Evolutionary conservation across 1,140 invertebrate genomes (phyloP).

Genomic region (Lordiphosa stackelbergi): DNA sequence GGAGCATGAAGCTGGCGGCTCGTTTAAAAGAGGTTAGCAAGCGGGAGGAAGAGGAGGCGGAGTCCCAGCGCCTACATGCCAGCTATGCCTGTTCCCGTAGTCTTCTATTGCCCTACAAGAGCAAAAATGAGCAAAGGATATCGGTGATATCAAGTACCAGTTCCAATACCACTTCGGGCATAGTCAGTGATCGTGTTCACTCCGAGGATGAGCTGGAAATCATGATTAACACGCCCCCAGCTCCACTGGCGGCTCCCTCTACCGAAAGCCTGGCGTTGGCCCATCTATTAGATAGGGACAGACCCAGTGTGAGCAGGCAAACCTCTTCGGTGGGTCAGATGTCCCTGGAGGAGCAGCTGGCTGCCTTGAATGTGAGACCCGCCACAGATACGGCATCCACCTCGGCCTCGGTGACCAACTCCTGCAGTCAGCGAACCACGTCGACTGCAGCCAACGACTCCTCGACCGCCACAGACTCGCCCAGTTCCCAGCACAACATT

Average conservation of each 20-base stretch:
- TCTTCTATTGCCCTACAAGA: constrained; percentile 81
- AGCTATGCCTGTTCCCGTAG: constrained; percentile 84
- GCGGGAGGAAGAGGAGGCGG: constrained; percentile 82
- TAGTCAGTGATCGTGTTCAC: constrained; percentile 95
- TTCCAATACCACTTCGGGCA: constrained; percentile 96
- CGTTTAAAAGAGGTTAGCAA: constrained; percentile 86
- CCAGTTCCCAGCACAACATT: constrained; percentile 74
- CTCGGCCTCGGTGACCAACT: constrained; percentile 28
- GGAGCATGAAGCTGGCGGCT: constrained; percentile 93
- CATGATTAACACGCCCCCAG: constrained; percentile 85
- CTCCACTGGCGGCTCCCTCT: constrained; percentile 80
- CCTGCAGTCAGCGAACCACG: constrained; percentile 16
- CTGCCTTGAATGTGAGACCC: constrained; percentile 64
- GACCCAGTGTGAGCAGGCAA: constrained; percentile 79
- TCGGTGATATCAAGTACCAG: constrained; percentile 95
- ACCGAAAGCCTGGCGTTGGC: constrained; percentile 86
- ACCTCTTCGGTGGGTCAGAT: constrained; percentile 78
- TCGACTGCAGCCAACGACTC: constrained; percentile 38
- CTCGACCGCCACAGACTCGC: constrained; percentile 68
- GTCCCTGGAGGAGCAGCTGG: constrained; percentile 76
- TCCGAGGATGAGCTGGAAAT: constrained; percentile 94
- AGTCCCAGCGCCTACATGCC: constrained; percentile 78
- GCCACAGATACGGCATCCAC: constrained; percentile 69
- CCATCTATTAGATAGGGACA: constrained; percentile 81
- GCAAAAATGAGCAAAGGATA: constrained; percentile 87